Percentiles rank a stretch among this genome's conserved stretches.
Conservation (phyloP, 2,797 vertebrate species). For the Lophotriccus pileatus region DNA sequence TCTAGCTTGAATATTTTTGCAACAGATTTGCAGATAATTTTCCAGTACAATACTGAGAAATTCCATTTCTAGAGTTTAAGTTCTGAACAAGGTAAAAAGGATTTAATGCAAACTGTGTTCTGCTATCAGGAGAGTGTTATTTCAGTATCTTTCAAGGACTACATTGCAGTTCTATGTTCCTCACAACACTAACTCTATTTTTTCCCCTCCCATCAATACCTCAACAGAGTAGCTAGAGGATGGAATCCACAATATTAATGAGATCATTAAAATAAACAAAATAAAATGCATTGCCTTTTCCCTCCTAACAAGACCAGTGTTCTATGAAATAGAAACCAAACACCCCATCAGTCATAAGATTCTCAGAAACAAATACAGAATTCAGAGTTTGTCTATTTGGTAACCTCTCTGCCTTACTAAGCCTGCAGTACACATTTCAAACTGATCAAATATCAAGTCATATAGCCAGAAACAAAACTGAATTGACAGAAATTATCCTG, state of each 20-base stretch:
- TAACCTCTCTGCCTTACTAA: background rate
- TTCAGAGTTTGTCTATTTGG: background rate
- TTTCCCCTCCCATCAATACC: background rate
- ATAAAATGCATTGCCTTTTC: background rate
- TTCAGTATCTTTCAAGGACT: background rate
- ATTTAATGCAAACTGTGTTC: background rate
- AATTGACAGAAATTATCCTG: background rate
- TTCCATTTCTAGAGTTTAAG: background rate
- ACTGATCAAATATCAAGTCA: background rate
- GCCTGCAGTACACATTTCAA: background rate
- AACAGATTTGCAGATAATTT: background rate
- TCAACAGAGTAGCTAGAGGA: background rate
- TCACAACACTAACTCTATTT: background rate
- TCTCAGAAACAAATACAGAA: background rate
- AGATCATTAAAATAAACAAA: background rate
- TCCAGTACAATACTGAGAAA: background rate
- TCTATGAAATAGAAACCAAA: background rate
- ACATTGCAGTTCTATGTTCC: background rate
- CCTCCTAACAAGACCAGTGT: background rate
- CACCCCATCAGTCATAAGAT: background rate
- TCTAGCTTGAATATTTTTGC: background rate
- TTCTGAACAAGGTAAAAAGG: background rate
- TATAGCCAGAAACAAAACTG: background rate
- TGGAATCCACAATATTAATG: background rate
- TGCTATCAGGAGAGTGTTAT: background rate